These are phyloP conservation scores for Astropecten irregularis DNA, from an alignment of 53 echinoderm and acorn worm species.

Conservation along the genomic window DNA sequence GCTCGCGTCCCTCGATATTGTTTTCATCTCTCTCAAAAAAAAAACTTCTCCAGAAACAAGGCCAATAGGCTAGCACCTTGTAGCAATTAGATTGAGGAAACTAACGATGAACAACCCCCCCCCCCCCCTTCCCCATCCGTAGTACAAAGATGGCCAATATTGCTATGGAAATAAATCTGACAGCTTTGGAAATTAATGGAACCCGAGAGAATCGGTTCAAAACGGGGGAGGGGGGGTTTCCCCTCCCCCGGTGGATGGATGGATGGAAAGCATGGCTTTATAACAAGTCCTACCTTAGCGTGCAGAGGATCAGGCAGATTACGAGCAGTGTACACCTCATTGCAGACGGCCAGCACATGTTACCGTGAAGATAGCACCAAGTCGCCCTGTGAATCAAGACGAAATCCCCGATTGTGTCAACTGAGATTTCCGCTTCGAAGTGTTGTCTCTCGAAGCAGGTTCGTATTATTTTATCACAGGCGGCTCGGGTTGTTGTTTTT, in stretches of 20 bases:
- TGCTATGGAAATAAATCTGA: background rate
- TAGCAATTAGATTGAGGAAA: background rate
- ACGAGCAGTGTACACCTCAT: constrained; percentile 30
- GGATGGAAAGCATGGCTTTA: constrained; percentile 1
- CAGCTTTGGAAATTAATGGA: background rate
- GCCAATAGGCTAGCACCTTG: constrained; percentile 22
- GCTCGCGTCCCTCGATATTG: constrained; percentile 25
- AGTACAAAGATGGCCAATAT: too few species aligned
- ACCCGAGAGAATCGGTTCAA: too few species aligned
- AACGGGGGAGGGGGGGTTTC: background rate
- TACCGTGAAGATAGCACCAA: constrained; percentile 34
- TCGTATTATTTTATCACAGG: background rate
- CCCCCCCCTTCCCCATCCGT: too few species aligned
- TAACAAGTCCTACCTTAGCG: constrained; percentile 28
- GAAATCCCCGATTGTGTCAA: constrained; percentile 47
- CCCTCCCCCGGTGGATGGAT: too few species aligned
- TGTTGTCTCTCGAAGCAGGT: constrained; percentile 27
- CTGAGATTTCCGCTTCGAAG: constrained; percentile 37
- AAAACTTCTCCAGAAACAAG: background rate
- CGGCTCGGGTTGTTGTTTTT: background rate
- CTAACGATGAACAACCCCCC: too few species aligned
- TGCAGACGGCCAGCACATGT: constrained; percentile 20
- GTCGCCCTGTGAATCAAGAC: constrained; percentile 45
- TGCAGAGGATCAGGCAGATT: constrained; percentile 30
- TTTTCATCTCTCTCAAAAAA: constrained; percentile 4